A percentile compares a stretch with the other conserved stretches of the same genome.
These are phyloP conservation scores for Otis tarda DNA, from an alignment of 2,113 vertebrate species.

Conservation along the genomic window DNA sequence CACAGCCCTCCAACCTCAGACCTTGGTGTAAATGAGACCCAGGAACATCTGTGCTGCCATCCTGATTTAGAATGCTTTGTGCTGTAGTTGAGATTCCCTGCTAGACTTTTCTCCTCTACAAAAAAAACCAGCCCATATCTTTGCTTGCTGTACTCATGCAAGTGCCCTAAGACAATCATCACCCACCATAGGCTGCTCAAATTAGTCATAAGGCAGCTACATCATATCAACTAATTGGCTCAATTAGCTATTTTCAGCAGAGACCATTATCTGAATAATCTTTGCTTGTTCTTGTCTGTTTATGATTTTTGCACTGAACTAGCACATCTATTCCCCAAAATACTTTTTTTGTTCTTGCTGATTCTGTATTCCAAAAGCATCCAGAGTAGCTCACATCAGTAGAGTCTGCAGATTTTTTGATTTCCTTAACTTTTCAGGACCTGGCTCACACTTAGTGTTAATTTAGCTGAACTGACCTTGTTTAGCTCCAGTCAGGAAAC, in stretches of 20 bases:
- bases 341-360: not conserved
- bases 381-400: slow-evolving; percentile 4
- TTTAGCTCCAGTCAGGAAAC: not conserved
- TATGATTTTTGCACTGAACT: slow-evolving; percentile 44
- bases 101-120: not conserved
- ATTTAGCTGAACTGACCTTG: slow-evolving; percentile 17
- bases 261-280: slow-evolving; percentile 61
- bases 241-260: slow-evolving; percentile 56
- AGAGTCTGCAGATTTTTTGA: slow-evolving; percentile 27
- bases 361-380: slow-evolving; percentile 51
- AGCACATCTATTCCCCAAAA: slow-evolving; percentile 14
- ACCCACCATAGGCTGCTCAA: slow-evolving; percentile 2
- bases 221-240: slow-evolving; percentile 50
- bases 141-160: not conserved
- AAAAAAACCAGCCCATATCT: not conserved
- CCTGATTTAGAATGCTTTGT: not conserved
- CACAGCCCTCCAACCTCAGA: not conserved
- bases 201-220: slow-evolving; percentile 45
- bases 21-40: not conserved
- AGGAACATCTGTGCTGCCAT: not conserved
- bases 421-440: slow-evolving; percentile 34
- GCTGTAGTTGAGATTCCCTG: not conserved
- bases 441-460: not conserved
- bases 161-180: slow-evolving; percentile 34
- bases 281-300: slow-evolving; percentile 59